Evolutionary conservation across 2,888 invertebrate species (phyloP), one percentile per base, ranked within the genome.

Genomic region (Thelaira solivaga): DNA sequence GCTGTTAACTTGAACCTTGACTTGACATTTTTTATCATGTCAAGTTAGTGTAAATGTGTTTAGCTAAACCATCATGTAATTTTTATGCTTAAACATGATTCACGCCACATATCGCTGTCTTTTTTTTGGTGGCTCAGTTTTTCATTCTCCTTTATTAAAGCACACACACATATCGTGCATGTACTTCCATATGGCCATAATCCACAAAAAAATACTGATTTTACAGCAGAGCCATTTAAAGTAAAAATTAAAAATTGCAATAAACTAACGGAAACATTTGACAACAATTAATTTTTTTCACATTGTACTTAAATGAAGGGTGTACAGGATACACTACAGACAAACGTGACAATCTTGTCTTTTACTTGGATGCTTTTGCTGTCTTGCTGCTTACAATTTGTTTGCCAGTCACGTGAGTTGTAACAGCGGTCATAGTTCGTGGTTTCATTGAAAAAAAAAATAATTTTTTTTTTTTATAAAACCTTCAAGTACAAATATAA

Each of bases 341-440:
- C 20, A 0, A 3, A 36, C 13, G 36, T 36, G 3, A 16, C 1
- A 26, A 26, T 13, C n/a, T 47, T 34, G 11, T 22, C 24, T 36
- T 6, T n/a, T 55, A 4, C 6, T 24, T 49, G 5, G 22, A 16
- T 31, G 10, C 29, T 6, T 22, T n/a, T 4, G 13, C 7, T 45
- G n/a, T 45, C 10, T 53, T 43, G 6, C 13, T 31, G 31, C 24
- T 18, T 64, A 16, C 71, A 65, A 59, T 76, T 76, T 76, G 71
- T 51, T 71, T 18, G 39, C 76, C 16, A 71, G 76, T 76, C 76
- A 76, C 76, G 76, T 71, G 69, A 76, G 43, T 18, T 65, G 76
- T 39, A 76, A 76, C 76, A 76, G 76, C 76, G 76, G 76, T 71
- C 59, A 53, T 53, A 65, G 71, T 71, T 76, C 76, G 76, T 76